Evolutionary conservation across 2,113 vertebrate species (phyloP), one percentile per base, ranked within the genome.

Genomic region (Phylloscopus trochilus): DNA sequence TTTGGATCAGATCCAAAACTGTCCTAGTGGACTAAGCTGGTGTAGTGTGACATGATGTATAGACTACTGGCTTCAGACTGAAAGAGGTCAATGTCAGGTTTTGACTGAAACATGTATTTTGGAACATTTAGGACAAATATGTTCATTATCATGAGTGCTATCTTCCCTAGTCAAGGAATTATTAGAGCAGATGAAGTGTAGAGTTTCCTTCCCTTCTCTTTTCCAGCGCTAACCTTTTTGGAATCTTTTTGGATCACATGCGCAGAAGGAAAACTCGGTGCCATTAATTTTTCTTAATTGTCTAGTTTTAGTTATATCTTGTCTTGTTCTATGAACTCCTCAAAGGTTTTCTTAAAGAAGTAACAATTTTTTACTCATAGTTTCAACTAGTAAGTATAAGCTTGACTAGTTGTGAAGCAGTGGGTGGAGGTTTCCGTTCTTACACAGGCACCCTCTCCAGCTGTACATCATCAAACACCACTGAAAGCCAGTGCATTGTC

Each of bases 401-500:
- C 58, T 73, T 39, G 35, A 30, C 11, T 9, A 13, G 3, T 17
- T 55, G 5, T 64, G 69, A 37, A 39, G 39, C 19, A 53, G 16
- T 44, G 18, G 10, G 2, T 81, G 15, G 30, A 44, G 24, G 16
- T 63, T 76, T 91, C 13, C 27, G 6, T 22, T 64, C 59, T 73
- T 55, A 10, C 15, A 37, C 24, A 28, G 21, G 28, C 4, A 81
- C 3, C 2, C 13, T 41, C 11, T 53, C 64, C 30, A 72, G 18
- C 37, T 63, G 8, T 2, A 44, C 35, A 33, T 10, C 33, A 37
- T 8, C 3, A 53, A 59, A 67, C 11, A 51, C 15, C 14, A 14
- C 0, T n/a, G 59, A 52, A 59, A 73, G 17, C 26, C 51, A 73
- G 30, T 13, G 22, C 17, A 26, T 9, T 0, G 0, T 19, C 27